Percentiles rank a stretch among this genome's conserved stretches.
Conservation (phyloP, 2,797 vertebrate genomes). For the Channallabes apus region DNA sequence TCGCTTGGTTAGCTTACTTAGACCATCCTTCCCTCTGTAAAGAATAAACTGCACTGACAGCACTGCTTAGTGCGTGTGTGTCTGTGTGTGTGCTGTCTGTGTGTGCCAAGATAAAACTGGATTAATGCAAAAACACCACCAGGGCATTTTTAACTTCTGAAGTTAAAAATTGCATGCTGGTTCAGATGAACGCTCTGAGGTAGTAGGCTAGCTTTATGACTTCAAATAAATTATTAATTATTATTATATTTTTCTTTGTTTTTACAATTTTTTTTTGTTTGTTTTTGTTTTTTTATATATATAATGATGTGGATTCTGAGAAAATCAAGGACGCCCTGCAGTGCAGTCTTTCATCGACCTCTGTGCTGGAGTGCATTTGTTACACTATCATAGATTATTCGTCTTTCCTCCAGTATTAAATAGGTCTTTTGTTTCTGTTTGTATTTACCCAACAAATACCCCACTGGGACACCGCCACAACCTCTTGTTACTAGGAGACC, state of each 20-base stretch:
- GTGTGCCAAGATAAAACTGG: background rate
- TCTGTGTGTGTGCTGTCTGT: too few species aligned
- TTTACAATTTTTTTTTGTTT: background rate
- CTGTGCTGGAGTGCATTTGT: background rate
- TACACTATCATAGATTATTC: background rate
- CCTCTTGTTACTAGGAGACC: conserved; percentile 41
- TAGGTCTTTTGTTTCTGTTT: conserved; percentile 31
- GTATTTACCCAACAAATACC: conserved; percentile 27
- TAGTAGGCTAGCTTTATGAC: background rate
- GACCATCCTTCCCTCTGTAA: background rate
- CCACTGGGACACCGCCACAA: conserved; percentile 2
- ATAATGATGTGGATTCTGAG: background rate
- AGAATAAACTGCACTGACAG: conserved; percentile 3
- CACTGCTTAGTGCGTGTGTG: background rate
- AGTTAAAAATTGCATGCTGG: background rate
- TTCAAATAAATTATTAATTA: background rate
- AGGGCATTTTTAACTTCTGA: background rate
- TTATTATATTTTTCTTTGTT: background rate
- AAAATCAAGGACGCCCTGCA: background rate
- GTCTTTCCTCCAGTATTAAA: background rate
- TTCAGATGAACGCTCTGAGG: background rate
- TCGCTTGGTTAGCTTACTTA: background rate
- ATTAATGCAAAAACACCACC: background rate
- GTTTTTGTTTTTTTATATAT: background rate
- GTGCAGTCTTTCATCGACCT: background rate